Evolutionary conservation across 2,113 vertebrate genomes (phyloP).

Genomic region (Caracal caracal): DNA sequence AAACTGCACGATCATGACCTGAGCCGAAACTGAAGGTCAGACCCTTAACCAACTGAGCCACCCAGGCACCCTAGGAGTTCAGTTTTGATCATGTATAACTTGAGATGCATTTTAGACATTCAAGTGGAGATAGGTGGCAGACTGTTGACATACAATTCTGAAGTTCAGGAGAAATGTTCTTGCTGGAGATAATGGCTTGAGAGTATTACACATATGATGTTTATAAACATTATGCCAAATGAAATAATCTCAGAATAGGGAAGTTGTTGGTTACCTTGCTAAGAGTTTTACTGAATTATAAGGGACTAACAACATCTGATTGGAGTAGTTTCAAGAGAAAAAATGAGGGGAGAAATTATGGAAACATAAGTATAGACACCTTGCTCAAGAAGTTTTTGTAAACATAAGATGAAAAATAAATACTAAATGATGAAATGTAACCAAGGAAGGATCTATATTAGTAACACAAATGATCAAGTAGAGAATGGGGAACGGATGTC

Average conservation of each 20-base stretch:
- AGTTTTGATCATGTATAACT: background rate
- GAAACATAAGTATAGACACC: background rate
- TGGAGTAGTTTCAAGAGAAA: background rate
- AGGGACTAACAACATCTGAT: background rate
- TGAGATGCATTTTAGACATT: background rate
- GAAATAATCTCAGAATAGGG: background rate
- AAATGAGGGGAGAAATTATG: background rate
- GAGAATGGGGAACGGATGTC: background rate
- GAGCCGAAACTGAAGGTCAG: too few species aligned
- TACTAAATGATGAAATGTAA: background rate
- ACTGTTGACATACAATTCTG: background rate
- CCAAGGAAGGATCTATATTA: background rate
- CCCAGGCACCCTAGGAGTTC: background rate
- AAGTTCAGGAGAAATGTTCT: background rate
- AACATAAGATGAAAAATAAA: background rate
- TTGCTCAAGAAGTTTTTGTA: background rate
- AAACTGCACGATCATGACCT: too few species aligned
- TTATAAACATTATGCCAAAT: background rate
- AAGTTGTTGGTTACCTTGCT: background rate
- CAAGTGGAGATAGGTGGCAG: background rate
- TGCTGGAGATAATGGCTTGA: background rate
- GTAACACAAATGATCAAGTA: background rate
- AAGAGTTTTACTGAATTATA: background rate
- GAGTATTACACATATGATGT: background rate
- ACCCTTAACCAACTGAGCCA: too few species aligned